These are phyloP conservation scores for Toxotes jaculatrix DNA, from an alignment of 2,113 vertebrate genomes.

Conservation along the genomic window DNA sequence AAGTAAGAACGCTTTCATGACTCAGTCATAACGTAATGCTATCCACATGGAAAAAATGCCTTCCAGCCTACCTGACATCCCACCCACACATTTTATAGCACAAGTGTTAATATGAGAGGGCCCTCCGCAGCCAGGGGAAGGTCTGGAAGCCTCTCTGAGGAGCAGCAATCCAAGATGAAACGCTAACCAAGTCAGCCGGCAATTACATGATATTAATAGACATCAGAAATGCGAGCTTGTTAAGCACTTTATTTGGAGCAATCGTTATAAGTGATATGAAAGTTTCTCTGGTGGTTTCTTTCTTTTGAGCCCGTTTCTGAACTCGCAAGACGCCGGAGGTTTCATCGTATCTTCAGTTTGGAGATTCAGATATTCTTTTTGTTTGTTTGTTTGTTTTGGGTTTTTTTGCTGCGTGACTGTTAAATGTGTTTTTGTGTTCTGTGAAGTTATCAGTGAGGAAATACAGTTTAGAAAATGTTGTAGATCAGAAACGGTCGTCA, in stretches of 20 bases:
- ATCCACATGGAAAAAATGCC: conserved; percentile 40
- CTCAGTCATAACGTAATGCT: neutral
- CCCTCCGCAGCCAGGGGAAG: conserved; percentile 44
- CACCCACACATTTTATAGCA: conserved; percentile 51
- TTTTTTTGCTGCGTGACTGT: neutral
- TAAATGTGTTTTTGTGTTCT: neutral
- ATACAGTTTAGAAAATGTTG: neutral
- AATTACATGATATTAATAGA: conserved; percentile 68
- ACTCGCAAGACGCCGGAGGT: neutral
- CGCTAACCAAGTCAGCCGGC: conserved; percentile 36
- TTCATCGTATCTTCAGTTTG: neutral
- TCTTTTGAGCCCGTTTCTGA: conserved; percentile 18
- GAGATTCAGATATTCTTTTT: neutral
- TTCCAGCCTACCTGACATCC: conserved; percentile 28
- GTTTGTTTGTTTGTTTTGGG: neutral
- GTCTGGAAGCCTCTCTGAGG: conserved; percentile 55
- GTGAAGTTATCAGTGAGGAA: neutral
- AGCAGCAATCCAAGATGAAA: conserved; percentile 64
- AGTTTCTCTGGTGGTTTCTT: neutral
- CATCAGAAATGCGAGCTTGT: conserved; percentile 21
- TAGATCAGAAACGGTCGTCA: neutral
- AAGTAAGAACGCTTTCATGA: conserved; percentile 6
- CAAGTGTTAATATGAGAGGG: conserved; percentile 63
- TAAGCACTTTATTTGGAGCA: conserved; percentile 53
- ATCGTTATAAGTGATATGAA: conserved; percentile 34